Evolutionary conservation across 1,140 invertebrate species (phyloP), one percentile per base, ranked within the genome.

Genomic region (Bicyclus anynana): DNA sequence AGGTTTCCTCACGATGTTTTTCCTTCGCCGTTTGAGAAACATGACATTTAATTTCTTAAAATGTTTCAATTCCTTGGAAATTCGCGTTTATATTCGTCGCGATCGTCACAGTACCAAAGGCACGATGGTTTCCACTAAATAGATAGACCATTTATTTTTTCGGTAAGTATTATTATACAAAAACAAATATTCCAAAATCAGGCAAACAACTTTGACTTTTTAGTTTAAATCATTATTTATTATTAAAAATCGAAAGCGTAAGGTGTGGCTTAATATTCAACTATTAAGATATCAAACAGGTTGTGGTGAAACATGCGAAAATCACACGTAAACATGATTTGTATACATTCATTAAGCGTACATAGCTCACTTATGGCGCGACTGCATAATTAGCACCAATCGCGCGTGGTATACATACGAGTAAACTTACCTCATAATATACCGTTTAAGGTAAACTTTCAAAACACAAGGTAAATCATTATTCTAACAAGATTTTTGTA

Each of bases 391-490:
- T 38, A 17, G 2, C 35, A 16, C 35, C n/a, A 13, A 38, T n/a
- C n/a, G n/a, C n/a, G n/a, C n/a, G n/a, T n/a, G n/a, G n/a, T n/a
- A n/a, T n/a, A n/a, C n/a, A n/a, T n/a, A 13, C 37, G 16, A 50
- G 3, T 50, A 10, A 35, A 38, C 49, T 14, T 13, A 14, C 18
- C 23, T 4, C 14, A n/a, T 38, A 40, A 40, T 40, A 40, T 21
- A 40, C 20, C 21, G 5, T 42, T 26, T 26, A 52, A 21, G 20
- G n/a, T 27, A 26, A 6, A 40, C 50, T 52, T 52, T 52, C 50
- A 52, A 40, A 52, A 40, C 50, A 52, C 21, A 20, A 40, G 35
- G 14, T 40, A 52, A 52, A 52, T 27, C 35, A 37, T 52, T 26
- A 52, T 52, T 52, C 21, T 40, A 52, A 40, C 23, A 16, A 40